Conservation (phyloP, 2,797 vertebrate species). For the Antrozous pallidus region DNA sequence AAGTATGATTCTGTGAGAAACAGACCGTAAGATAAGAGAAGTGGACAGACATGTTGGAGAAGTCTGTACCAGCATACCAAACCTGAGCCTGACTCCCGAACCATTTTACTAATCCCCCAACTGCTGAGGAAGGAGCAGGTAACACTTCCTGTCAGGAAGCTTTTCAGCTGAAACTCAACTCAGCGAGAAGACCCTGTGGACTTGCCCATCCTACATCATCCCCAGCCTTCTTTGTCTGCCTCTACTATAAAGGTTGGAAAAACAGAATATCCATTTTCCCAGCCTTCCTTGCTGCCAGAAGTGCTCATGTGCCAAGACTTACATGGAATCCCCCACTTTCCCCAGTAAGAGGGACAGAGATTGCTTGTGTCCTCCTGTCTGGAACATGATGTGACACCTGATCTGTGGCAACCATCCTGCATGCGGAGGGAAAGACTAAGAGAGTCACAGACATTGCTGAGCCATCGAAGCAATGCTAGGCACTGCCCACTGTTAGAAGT, state of each 20-base stretch:
- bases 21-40: not conserved
- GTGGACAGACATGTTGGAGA: not conserved
- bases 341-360: not conserved
- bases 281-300: not conserved
- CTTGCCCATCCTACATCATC: not conserved
- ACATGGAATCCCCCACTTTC: not conserved
- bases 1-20: not conserved
- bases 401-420: not conserved
- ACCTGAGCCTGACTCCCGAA: not conserved
- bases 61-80: too few species aligned
- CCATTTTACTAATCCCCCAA: not conserved
- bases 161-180: not conserved
- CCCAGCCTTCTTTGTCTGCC: not conserved
- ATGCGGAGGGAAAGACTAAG: not conserved
- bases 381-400: not conserved
- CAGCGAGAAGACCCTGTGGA: not conserved
- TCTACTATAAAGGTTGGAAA: not conserved
- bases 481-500: not conserved
- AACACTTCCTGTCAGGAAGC: not conserved
- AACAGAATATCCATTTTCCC: not conserved
- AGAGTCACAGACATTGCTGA: not conserved
- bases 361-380: not conserved
- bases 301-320: not conserved
- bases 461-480: not conserved
- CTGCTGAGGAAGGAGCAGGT: not conserved